phyloP scores from a whole-genome alignment of 2,888 invertebrate genomes.

The Pterobdella sp. region DNA sequence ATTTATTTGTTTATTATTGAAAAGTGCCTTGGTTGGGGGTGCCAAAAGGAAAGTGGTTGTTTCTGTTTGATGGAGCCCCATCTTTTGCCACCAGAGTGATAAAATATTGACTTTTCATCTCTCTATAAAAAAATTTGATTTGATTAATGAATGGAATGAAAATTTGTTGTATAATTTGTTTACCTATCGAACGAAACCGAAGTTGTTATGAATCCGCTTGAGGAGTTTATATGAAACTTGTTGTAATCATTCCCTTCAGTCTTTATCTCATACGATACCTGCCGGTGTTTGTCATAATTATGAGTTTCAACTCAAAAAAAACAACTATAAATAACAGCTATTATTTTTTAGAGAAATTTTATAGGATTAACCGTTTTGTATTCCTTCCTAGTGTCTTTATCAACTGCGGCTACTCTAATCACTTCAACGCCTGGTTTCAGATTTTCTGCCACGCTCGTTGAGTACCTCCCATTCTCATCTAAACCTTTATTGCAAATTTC shows the following conservation, averaged over 20 bases:
- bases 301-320: not conserved
- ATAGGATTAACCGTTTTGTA: conserved; percentile 40
- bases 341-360: not conserved
- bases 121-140: conserved; percentile 53
- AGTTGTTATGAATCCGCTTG: conserved; percentile 90
- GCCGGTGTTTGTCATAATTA: not conserved
- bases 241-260: conserved; percentile 32
- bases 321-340: not conserved
- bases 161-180: not conserved
- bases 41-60: conserved; percentile 70
- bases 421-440: conserved; percentile 89
- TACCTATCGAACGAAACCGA: conserved; percentile 79
- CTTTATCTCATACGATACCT: conserved; percentile 38
- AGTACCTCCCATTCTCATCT: conserved; percentile 72
- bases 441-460: conserved; percentile 89
- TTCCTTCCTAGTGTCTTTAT: conserved; percentile 43
- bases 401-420: conserved; percentile 46
- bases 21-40: conserved; percentile 81
- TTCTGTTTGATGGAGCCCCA: conserved; percentile 82
- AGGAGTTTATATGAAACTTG: conserved; percentile 81
- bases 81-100: conserved; percentile 92
- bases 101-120: conserved; percentile 89
- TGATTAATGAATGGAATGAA: not conserved
- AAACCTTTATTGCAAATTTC: conserved; percentile 37
- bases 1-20: not conserved